Base-by-base conservation (phyloP, 2,888 invertebrate species). In the Sepioteuthis lessoniana region DNA sequence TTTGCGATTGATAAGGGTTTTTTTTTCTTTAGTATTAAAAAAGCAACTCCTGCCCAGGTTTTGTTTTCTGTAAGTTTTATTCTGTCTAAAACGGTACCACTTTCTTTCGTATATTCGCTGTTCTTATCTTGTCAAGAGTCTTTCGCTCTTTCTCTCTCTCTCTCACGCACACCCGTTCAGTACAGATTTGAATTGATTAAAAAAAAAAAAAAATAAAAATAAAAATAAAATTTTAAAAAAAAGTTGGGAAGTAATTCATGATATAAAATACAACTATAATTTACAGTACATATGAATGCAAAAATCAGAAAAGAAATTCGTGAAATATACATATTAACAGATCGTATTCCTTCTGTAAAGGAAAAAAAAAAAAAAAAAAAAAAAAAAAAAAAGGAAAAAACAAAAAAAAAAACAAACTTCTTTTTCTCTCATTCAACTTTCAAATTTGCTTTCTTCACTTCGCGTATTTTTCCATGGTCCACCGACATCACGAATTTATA, bases 231-330 rank as follows among this genome's bases (percentile, higher is more conserved):
- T n/a, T n/a, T n/a, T n/a, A 42, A 42, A 42, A 42, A 42, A 55
- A 50, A 50, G 50, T 50, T n/a, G 19, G 19, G 25, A 60, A 28
- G 25, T 60, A 28, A 76, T 76, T 76, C 76, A 76, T 76, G n/a
- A 76, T 76, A 76, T 76, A 76, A 76, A 76, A 76, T 76, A 76
- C 76, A 76, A 76, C 76, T 76, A 76, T 76, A 76, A 76, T 76
- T 76, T 76, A 76, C 76, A 76, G 76, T 76, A 76, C 76, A 76
- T n/a, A 76, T 76, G 76, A 76, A 76, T 76, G n/a, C 76, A 76
- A 76, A 60, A n/a, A 76, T 76, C 76, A 76, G 76, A 76, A 76
- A 76, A n/a, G 35, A 76, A 76, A 76, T n/a, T 35, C 76, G 35
- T 76, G 76, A 76, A 76, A 76, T 76, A 76, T 76, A 76, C 76